Percentiles rank a stretch among this genome's conserved stretches.
phyloP scores from a whole-genome alignment of 1,140 invertebrate genomes.

The Mercenaria mercenaria region DNA sequence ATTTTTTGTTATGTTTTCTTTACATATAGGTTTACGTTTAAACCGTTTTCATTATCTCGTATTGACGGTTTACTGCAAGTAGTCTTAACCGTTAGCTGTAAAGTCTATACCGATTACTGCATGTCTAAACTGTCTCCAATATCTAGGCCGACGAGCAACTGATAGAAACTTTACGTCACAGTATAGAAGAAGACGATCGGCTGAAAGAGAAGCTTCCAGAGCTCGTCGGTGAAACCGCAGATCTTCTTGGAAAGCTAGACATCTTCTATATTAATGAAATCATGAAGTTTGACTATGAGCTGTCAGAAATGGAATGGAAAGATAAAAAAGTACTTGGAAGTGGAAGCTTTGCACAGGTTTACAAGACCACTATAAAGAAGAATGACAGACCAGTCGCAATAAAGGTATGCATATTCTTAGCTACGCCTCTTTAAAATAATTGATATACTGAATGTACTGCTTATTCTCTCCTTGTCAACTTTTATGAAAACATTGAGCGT shows the following conservation, averaged over 20 bases:
- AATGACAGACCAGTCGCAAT: slow-evolving; percentile 51
- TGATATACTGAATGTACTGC: too few species aligned
- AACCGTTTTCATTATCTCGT: too few species aligned
- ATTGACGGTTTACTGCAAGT: too few species aligned
- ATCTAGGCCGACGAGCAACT: slow-evolving; percentile 55
- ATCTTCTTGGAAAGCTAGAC: slow-evolving; percentile 11
- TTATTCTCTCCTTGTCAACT: too few species aligned
- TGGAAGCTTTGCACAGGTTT: slow-evolving; percentile 46
- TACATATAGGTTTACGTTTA: too few species aligned
- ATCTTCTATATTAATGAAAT: slow-evolving; percentile 59
- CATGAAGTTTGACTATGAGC: slow-evolving; percentile 59
- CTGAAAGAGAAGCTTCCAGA: slow-evolving; percentile 41
- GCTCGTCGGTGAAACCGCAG: background rate
- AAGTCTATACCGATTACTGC: too few species aligned
- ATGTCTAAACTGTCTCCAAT: too few species aligned
- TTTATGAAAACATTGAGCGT: too few species aligned
- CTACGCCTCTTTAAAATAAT: too few species aligned
- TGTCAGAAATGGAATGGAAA: slow-evolving; percentile 42
- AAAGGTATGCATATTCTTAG: too few species aligned
- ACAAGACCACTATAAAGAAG: background rate
- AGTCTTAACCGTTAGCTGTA: too few species aligned
- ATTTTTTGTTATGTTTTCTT: too few species aligned
- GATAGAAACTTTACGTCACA: slow-evolving; percentile 21
- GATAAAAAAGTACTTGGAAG: background rate
- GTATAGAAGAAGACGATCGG: slow-evolving; percentile 1